These are phyloP conservation scores for Atlantisia rogersi DNA, from an alignment of 2,113 vertebrate genomes.

Conservation along the genomic window DNA sequence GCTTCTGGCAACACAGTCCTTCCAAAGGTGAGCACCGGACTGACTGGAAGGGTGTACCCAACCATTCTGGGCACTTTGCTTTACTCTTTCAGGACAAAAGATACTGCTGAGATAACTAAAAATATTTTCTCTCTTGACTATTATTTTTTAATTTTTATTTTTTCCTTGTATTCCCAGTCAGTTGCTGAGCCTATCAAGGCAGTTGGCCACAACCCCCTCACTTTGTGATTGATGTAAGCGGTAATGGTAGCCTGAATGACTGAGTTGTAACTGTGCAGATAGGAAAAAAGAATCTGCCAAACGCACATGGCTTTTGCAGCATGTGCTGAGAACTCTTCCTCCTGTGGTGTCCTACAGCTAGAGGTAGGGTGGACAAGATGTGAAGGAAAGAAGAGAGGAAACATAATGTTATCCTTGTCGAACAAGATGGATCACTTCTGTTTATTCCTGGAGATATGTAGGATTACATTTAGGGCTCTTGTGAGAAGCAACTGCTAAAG, in stretches of 20 bases:
- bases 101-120: background rate
- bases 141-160: background rate
- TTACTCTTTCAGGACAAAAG: background rate
- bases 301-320: background rate
- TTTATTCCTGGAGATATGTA: constrained; percentile 13
- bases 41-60: background rate
- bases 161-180: background rate
- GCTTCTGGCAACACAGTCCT: background rate
- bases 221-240: background rate
- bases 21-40: background rate
- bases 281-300: constrained; percentile 8
- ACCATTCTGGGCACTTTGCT: background rate
- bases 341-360: background rate
- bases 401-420: background rate
- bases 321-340: background rate
- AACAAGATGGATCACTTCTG: background rate
- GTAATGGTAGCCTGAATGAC: background rate
- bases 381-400: background rate
- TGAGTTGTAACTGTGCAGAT: background rate
- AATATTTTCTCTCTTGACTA: background rate
- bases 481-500: background rate
- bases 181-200: background rate
- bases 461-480: constrained; percentile 22
- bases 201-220: background rate
- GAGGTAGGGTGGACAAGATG: constrained; percentile 23